Evolutionary conservation across 2,797 vertebrate genomes (phyloP), one percentile per base, ranked within the genome.

Genomic region (Acanthurus leucopareius): DNA sequence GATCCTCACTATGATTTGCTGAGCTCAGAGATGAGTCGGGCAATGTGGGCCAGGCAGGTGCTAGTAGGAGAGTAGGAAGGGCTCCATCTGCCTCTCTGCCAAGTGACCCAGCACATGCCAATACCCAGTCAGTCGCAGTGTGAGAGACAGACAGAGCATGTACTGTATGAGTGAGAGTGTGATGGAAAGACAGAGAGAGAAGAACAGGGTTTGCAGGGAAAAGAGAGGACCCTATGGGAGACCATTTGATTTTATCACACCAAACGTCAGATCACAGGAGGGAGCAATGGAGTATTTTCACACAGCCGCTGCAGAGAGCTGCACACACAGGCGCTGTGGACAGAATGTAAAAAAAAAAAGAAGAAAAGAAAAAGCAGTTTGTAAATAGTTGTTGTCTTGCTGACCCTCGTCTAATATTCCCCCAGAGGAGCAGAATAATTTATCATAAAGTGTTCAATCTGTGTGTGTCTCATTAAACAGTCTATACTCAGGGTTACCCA

Each of bases 41-140:
- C 80, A 83, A 88, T 90, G 84, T 77, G 74, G 83, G 81, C 82
- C 84, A 80, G 89, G 92, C 90, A 92, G 91, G 88, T 92, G 90
- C 82, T 65, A 42, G 40, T 42, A 42, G 15, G 75, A 74, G 85
- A 84, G 85, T 47, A 28, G 83, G 75, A 78, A 20, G 40, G 42
- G 59, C 84, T 90, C 85, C 73, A 78, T 86, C 81, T 73, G 60
- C 81, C 60, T 75, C 81, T 52, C 74, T 89, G 86, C 84, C 86
- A 90, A 91, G 80, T 81, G 73, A 83, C 79, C 85, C 71, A 59
- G 71, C 75, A 81, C 85, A 85, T 85, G 88, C 87, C 88, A 86
- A 73, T 69, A 77, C 58, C 72, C 76, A 54, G 82, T 73, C 57
- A 76, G 58, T 71, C 48, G 45, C 75, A 63, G 73, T 49, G 73